Evolutionary conservation across 2,797 vertebrate species (phyloP), one percentile per base, ranked within the genome.

Genomic region (Sebastes steindachneri): DNA sequence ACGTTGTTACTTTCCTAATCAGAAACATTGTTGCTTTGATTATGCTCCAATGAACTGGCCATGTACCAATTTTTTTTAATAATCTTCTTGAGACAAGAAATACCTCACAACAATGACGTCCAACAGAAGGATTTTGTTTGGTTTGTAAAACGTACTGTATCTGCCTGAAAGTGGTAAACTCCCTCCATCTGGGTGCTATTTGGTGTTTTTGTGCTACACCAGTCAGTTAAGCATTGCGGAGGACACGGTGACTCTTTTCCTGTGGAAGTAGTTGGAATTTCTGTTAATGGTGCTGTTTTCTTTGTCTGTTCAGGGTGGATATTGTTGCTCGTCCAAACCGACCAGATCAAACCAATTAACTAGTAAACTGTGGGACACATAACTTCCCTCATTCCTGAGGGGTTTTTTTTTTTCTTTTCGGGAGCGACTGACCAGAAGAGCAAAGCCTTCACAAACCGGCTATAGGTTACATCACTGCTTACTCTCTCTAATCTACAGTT

Each of bases 331-430:
- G 23, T 65, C 41, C 5, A 37, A 53, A 70, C 10, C 15, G 9
- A 35, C 69, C 66, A 59, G 15, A 76, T 73, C 28, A 59, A 74
- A 87, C 53, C 53, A 48, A 79, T 71, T 68, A 75, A 68, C 63
- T n/a, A 45, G 35, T 21, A 28, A 78, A 80, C 73, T 53, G 55
- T 70, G 14, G 26, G 67, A 79, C 53, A 59, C 4, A 10, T 51
- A 72, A 77, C 35, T 62, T 80, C 64, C 59, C 48, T 70, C n/a
- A 70, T 77, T 72, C 64, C 35, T 25, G 33, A 62, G 53, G 75
- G 57, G 33, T 58, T 19, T 80, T 70, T 9, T 25, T 26, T 63
- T 7, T 60, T 33, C 3, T n/a, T 21, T 11, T 9, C 17, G 31
- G 58, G 55, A 79, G 45, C 45, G 19, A 66, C 45, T 71, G 51